Percentiles rank a stretch among this genome's conserved stretches.
These are phyloP conservation scores for Lordiphosa andalusiaca DNA, from an alignment of 2,888 invertebrate genomes.

Conservation along the genomic window DNA sequence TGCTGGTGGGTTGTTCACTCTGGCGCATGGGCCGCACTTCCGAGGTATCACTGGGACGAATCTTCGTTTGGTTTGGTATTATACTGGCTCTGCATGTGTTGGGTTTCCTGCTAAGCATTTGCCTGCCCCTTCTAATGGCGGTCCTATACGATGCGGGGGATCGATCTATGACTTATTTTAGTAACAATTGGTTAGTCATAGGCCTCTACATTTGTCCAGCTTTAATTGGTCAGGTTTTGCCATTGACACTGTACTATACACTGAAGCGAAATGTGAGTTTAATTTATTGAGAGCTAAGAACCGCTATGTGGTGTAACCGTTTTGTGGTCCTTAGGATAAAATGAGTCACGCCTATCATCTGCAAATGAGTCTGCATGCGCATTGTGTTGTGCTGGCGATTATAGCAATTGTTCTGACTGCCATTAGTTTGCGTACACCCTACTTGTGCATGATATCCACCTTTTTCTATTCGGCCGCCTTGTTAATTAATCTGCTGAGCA, in stretches of 20 bases:
- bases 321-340: slow-evolving; percentile 23
- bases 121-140: slow-evolving; percentile 76
- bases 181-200: slow-evolving; percentile 81
- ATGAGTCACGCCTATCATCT: slow-evolving; percentile 67
- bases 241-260: slow-evolving; percentile 69
- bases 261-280: slow-evolving; percentile 67
- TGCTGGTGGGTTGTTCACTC: slow-evolving; percentile 64
- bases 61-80: slow-evolving; percentile 62
- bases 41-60: slow-evolving; percentile 50
- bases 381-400: slow-evolving; percentile 69
- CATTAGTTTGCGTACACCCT: slow-evolving; percentile 71
- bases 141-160: slow-evolving; percentile 78
- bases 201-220: slow-evolving; percentile 77
- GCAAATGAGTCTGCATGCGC: slow-evolving; percentile 78
- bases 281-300: slow-evolving; percentile 33
- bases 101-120: slow-evolving; percentile 70
- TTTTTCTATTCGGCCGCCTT: slow-evolving; percentile 72
- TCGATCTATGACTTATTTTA: slow-evolving; percentile 83
- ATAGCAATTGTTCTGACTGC: slow-evolving; percentile 64
- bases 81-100: slow-evolving; percentile 67
- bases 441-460: slow-evolving; percentile 70
- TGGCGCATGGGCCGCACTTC: slow-evolving; percentile 67
- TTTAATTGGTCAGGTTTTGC: slow-evolving; percentile 70
- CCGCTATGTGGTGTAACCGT: neutral
- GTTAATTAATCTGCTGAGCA: slow-evolving; percentile 68